Evolutionary conservation across 2,888 invertebrate species (phyloP), one percentile per base, ranked within the genome.

Genomic region (Rhyacophila evoluta): DNA sequence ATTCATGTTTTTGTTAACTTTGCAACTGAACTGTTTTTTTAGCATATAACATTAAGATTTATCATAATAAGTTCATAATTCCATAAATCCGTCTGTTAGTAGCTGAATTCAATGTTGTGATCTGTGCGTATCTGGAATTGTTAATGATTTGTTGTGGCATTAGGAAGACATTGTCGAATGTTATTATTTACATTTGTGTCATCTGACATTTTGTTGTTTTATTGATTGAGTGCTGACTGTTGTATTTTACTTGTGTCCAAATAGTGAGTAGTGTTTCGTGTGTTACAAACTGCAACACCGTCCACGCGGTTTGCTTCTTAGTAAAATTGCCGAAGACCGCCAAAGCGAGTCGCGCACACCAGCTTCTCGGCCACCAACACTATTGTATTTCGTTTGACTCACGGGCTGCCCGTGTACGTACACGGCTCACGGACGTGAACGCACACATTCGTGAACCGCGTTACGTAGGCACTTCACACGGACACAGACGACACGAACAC

Each of bases 381-480:
- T n/a, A 39, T 25, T 33, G 6, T 25, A 72, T 36, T 25, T 27
- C 55, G 27, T 33, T 55, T 55, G 76, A 39, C n/a, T 33, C 67
- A 28, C 72, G 33, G 71, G 33, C 33, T 19, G 28, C 38, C 28
- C 29, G 72, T 12, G 72, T 67, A 55, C 55, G 25, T 28, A 38
- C 72, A 79, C 69, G 25, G 12, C 69, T 38, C 39, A 68, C 75
- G 27, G 29, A 37, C 39, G 15, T 25, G 29, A 27, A 77, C 77
- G 33, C 74, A 70, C 71, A 80, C 69, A 27, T 37, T 33, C 71
- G n/a, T 67, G 37, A 36, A 25, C 55, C 28, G 71, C 72, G 80
- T 78, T 78, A 80, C 80, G 80, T 78, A 80, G 77, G 71, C 74
- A 73, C 80, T 76, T 77, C 77, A 77, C 80, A 73, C 77, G 68